Conservation (phyloP, 1,140 invertebrate genomes). For the Drosophila bifasciata region DNA sequence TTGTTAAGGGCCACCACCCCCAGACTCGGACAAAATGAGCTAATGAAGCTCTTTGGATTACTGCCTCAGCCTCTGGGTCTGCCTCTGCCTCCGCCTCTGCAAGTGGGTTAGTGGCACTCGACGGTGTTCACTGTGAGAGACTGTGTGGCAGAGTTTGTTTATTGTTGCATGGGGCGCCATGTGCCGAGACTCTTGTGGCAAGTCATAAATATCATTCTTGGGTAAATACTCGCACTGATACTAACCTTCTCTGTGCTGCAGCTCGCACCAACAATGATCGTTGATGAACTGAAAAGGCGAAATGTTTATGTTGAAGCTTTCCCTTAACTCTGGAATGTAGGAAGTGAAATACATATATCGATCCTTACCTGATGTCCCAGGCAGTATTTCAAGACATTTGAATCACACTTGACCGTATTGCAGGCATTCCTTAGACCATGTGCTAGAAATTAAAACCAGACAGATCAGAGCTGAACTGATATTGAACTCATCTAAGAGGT, state of each 20-base stretch:
- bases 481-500: not conserved
- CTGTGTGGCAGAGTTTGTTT: constrained; percentile 42
- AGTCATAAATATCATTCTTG: constrained; percentile 58
- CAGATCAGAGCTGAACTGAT: not conserved
- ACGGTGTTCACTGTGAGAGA: constrained; percentile 54
- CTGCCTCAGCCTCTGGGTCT: constrained; percentile 12
- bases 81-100: constrained; percentile 6
- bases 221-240: not conserved
- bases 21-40: constrained; percentile 40
- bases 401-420: constrained; percentile 84
- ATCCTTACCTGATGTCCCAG: constrained; percentile 70
- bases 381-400: constrained; percentile 86
- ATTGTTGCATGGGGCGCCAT: constrained; percentile 58
- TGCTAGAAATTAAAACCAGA: constrained; percentile 19
- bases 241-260: constrained; percentile 83
- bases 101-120: constrained; percentile 77
- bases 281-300: constrained; percentile 84
- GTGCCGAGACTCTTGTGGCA: constrained; percentile 38
- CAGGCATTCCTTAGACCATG: constrained; percentile 50
- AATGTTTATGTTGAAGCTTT: not conserved
- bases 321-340: not conserved
- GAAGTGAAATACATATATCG: not conserved
- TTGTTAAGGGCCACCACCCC: constrained; percentile 46
- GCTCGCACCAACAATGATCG: constrained; percentile 89
- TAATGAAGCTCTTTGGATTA: constrained; percentile 58